phyloP scores from a whole-genome alignment of 37 sponge, comb jelly and placozoan genomes.

The Cladorhizidae sp. region DNA sequence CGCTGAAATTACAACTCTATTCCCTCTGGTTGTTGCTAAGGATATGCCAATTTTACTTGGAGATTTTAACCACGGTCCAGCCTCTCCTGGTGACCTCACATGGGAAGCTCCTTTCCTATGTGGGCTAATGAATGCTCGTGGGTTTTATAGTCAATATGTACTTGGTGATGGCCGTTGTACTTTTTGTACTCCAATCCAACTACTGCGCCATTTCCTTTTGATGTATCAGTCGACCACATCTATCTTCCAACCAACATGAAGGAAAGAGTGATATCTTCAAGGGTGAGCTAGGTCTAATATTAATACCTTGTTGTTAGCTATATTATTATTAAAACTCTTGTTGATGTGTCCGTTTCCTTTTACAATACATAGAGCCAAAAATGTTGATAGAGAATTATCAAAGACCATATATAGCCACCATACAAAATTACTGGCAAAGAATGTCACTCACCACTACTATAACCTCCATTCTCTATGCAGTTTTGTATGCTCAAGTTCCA shows the following conservation, averaged over 20 bases:
- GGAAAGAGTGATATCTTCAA: background rate
- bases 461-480: no score
- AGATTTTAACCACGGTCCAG: constrained; percentile 34
- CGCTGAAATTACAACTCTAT: background rate
- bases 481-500: no score
- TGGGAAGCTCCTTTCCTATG: constrained; percentile 11
- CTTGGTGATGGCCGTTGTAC: constrained; percentile 12
- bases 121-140: constrained; percentile 23
- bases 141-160: constrained; percentile 20
- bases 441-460: no score
- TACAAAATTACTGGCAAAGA: no score
- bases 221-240: constrained; percentile 9
- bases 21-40: background rate
- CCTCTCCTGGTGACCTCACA: background rate
- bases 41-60: constrained; percentile 18
- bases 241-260: constrained; percentile 11
- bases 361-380: no score
- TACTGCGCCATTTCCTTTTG: background rate
- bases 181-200: background rate
- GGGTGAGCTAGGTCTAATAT: no score
- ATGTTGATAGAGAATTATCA: no score
- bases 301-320: no score
- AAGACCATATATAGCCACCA: no score
- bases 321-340: no score
- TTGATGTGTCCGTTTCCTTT: no score